phyloP scores from a whole-genome alignment of 2,113 vertebrate species.

The Actenoides lindsayi region DNA sequence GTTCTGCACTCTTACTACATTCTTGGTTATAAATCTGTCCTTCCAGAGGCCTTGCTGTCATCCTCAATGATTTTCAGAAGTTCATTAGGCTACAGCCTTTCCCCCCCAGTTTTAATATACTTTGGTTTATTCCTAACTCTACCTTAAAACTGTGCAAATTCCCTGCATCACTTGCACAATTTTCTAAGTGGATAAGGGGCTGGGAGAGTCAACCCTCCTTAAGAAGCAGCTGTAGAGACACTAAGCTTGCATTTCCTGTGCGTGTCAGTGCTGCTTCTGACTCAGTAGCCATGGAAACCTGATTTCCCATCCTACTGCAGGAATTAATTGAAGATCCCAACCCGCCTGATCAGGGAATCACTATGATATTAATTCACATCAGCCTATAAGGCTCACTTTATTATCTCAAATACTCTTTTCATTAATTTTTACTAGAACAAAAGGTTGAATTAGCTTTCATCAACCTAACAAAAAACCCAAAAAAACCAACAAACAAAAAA shows the following conservation, averaged over 20 bases:
- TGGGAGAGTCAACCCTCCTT: background rate
- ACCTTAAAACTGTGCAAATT: background rate
- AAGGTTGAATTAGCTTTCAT: background rate
- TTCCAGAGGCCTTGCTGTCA: background rate
- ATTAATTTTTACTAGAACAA: background rate
- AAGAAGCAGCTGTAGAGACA: background rate
- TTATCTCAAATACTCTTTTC: background rate
- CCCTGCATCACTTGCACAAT: background rate
- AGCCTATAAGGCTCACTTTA: background rate
- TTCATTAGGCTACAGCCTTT: background rate
- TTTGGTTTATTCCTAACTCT: background rate
- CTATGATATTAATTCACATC: background rate
- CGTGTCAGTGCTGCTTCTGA: conserved; percentile 13
- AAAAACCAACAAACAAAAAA: too few species aligned
- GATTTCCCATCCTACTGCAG: conserved; percentile 33
- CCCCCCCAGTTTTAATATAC: background rate
- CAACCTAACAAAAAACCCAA: background rate
- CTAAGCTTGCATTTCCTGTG: background rate
- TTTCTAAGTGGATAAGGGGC: background rate
- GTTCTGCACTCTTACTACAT: background rate
- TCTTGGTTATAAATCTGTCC: background rate
- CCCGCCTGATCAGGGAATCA: background rate
- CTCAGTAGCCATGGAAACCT: conserved; percentile 69
- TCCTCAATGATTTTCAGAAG: background rate
- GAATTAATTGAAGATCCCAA: conserved; percentile 48